Conservation (phyloP, 2,797 vertebrate species). For the Brotula barbata region DNA sequence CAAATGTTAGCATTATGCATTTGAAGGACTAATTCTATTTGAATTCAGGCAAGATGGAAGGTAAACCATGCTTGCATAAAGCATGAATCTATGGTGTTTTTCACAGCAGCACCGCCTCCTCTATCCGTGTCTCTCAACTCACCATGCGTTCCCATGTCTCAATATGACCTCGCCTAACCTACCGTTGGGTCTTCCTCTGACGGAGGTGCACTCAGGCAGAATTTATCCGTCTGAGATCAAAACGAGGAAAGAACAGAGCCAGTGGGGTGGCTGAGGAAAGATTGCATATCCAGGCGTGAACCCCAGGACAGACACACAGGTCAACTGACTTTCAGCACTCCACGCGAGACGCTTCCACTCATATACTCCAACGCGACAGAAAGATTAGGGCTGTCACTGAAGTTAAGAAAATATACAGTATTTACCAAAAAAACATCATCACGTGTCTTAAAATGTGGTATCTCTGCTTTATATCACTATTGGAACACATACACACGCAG, state of each 20-base stretch:
- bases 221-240: slow-evolving; percentile 77
- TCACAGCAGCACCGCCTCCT: slow-evolving; percentile 13
- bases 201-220: slow-evolving; percentile 71
- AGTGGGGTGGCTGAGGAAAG: slow-evolving; percentile 58
- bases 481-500: slow-evolving; percentile 13
- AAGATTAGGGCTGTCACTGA: too few relatives aligned
- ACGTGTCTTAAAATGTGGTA: too few relatives aligned
- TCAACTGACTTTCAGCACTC: slow-evolving; percentile 60
- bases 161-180: slow-evolving; percentile 65
- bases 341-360: slow-evolving; percentile 20
- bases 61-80: slow-evolving; percentile 1
- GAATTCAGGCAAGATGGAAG: slow-evolving; percentile 12
- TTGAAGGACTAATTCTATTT: slow-evolving; percentile 9
- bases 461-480: slow-evolving; percentile 1
- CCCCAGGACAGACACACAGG: slow-evolving; percentile 50
- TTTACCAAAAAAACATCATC: too few relatives aligned
- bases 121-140: neutral
- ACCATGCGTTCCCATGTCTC: slow-evolving; percentile 22
- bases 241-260: slow-evolving; percentile 48
- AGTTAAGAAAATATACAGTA: neutral
- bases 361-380: slow-evolving; percentile 14
- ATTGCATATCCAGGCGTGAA: slow-evolving; percentile 71
- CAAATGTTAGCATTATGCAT: too few relatives aligned
- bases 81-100: too few relatives aligned
- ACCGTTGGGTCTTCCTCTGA: slow-evolving; percentile 59